phyloP scores from a whole-genome alignment of 1,140 invertebrate genomes.

The Carcinoscorpius rotundicauda region DNA sequence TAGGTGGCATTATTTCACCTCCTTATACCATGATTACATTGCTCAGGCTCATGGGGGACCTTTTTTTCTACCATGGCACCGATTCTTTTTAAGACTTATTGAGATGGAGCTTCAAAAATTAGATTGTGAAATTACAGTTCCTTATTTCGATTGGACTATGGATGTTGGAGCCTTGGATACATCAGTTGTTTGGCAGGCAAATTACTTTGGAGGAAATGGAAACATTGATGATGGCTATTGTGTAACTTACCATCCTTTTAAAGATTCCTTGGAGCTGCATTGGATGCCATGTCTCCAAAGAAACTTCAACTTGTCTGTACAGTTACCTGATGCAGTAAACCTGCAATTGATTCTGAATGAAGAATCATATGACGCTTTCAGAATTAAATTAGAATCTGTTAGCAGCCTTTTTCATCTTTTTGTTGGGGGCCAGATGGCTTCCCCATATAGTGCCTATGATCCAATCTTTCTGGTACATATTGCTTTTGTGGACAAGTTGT shows the following conservation, averaged over 20 bases:
- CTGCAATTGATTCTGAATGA: conserved; percentile 11
- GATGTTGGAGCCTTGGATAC: conserved; percentile 12
- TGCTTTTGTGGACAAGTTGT: conserved; percentile 19
- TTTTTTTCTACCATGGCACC: conserved; percentile 16
- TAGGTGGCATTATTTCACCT: conserved; percentile 13
- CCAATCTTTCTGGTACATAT: conserved; percentile 18
- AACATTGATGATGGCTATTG: conserved; percentile 7
- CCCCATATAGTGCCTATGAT: conserved; percentile 13
- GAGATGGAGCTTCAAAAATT: conserved; percentile 18
- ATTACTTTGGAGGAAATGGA: conserved; percentile 17
- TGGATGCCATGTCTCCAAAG: conserved; percentile 14
- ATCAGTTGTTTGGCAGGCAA: conserved; percentile 17
- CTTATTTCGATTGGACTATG: conserved; percentile 20
- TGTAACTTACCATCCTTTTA: conserved; percentile 17
- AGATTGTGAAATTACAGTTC: conserved; percentile 16
- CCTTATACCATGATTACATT: conserved; percentile 7
- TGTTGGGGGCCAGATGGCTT: conserved; percentile 18
- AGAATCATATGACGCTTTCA: conserved; percentile 11
- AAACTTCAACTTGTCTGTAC: conserved; percentile 13
- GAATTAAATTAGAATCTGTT: conserved; percentile 5
- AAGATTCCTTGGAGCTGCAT: conserved; percentile 4
- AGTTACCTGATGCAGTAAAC: conserved; percentile 13
- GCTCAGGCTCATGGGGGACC: conserved; percentile 9
- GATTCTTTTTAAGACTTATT: conserved; percentile 13
- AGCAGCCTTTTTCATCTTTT: conserved; percentile 17